Evolutionary conservation across 2,113 vertebrate species (phyloP).

Genomic region (Sebastes schlegelii): DNA sequence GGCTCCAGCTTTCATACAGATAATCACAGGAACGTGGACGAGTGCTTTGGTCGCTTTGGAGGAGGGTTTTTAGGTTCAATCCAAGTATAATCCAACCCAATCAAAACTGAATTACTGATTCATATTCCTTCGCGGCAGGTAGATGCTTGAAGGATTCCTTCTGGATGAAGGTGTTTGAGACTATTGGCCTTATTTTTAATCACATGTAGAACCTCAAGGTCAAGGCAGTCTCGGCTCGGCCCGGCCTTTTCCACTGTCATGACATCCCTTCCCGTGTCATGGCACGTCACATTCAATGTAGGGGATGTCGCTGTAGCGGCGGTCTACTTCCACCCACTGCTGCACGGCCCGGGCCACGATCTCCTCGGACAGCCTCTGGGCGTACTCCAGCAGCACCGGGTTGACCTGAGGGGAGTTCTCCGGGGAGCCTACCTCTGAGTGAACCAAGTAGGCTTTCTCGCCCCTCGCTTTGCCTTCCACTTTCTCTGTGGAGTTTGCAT

Average conservation of each 20-base stretch:
- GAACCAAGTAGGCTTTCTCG: slow-evolving; percentile 82
- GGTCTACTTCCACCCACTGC: slow-evolving; percentile 92
- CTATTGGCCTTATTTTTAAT: neutral
- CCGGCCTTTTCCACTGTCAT: neutral
- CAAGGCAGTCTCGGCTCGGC: neutral
- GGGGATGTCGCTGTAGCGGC: slow-evolving; percentile 93
- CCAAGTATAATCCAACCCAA: slow-evolving; percentile 54
- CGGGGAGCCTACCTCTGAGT: slow-evolving; percentile 56
- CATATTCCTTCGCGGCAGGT: slow-evolving; percentile 30
- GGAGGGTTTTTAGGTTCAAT: slow-evolving; percentile 46
- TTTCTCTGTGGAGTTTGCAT: slow-evolving; percentile 74
- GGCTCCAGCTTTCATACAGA: slow-evolving; percentile 22
- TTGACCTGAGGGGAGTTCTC: slow-evolving; percentile 65
- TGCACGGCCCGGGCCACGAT: slow-evolving; percentile 91
- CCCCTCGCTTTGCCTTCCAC: slow-evolving; percentile 53
- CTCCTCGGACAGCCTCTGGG: slow-evolving; percentile 90
- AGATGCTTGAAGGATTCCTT: slow-evolving; percentile 23
- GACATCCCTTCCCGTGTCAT: slow-evolving; percentile 56
- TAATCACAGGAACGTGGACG: slow-evolving; percentile 41
- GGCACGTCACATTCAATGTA: slow-evolving; percentile 94
- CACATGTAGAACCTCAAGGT: neutral
- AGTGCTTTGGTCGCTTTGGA: slow-evolving; percentile 34
- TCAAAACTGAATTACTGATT: slow-evolving; percentile 41
- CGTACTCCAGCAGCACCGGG: slow-evolving; percentile 87
- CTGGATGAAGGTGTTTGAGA: slow-evolving; percentile 15